Conservation (phyloP, 1,140 invertebrate species). For the Lepidotrigona ventralis region DNA sequence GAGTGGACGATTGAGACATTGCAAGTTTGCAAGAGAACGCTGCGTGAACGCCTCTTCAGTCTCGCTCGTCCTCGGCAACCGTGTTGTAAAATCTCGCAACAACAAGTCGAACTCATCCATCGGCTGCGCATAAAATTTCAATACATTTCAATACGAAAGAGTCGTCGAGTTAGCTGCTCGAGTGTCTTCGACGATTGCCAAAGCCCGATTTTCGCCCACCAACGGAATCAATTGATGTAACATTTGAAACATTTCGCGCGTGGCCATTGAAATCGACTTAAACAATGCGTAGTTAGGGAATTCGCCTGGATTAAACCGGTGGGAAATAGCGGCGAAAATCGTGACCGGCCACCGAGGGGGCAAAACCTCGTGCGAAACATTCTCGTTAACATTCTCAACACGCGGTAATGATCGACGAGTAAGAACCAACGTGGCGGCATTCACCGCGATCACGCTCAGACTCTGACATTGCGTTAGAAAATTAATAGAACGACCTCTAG, state of each 20-base stretch:
- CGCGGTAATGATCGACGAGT: conserved; percentile 61
- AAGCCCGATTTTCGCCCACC: background rate
- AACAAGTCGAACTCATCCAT: background rate
- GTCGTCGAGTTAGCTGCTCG: background rate
- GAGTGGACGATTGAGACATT: background rate
- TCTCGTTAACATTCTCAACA: conserved; percentile 74
- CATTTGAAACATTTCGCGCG: background rate
- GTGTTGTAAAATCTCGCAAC: background rate
- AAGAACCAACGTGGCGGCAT: conserved; percentile 53
- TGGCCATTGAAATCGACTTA: background rate
- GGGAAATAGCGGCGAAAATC: conserved; percentile 58
- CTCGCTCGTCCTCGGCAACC: no score
- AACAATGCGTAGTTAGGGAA: background rate
- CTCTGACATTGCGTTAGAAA: conserved; percentile 57
- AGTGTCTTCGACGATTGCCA: background rate
- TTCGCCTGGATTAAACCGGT: background rate
- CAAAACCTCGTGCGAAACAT: conserved; percentile 70
- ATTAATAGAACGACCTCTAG: conserved; percentile 56
- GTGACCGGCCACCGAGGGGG: conserved; percentile 47
- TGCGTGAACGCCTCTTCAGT: background rate
- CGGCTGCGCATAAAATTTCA: background rate
- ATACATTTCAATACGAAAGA: background rate
- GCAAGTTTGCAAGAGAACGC: background rate
- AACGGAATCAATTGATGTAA: background rate
- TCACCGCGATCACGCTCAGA: conserved; percentile 34